Base-by-base conservation (phyloP, 2,888 invertebrate species). In the Eupeodes latifasciatus region DNA sequence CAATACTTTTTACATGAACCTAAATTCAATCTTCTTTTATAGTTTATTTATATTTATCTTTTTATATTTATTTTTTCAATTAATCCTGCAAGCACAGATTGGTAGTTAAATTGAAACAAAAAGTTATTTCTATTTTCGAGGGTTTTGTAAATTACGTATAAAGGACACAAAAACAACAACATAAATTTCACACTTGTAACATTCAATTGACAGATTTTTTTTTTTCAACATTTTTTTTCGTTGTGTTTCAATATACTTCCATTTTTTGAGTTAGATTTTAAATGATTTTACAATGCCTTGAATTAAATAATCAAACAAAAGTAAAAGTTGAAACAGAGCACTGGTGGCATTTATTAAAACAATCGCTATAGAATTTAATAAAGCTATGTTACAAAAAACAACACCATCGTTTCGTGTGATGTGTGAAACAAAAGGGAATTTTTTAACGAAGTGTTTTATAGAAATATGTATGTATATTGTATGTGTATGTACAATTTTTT, bases 311-410 rank as follows among this genome's bases (percentile, higher is more conserved):
- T 19, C 10, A 19, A 27, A 44, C 16, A 19, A 47, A 19, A 47
- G 19, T 19, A 10, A 12, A 44, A 47, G 6, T 19, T 6, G 19
- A 64, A 64, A 64, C 47, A 47, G 19, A 12, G 7, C 62, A 36
- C 61, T 62, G 19, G 62, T 47, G 64, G 14, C 47, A 19, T 64
- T 47, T 64, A 47, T 64, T 64, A 19, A 64, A 64, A 64, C 47
- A 64, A 64, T 47, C 47, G 19, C 64, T 64, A 47, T 19, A 14
- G 64, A 64, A 64, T 19, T 64, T 19, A 64, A 64, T 47, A 44
- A 44, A 19, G 3, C 3, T 19, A 19, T 11, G 34, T 19, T 2
- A 16, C 51, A 55, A 55, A 55, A 55, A 9, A 16, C 55, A 6
- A 55, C 44, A 64, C 3, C 12, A 2, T 34, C 9, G 16, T 16